Evolutionary conservation across 2,888 invertebrate species (phyloP).

Genomic region (Esperia sulphurella): DNA sequence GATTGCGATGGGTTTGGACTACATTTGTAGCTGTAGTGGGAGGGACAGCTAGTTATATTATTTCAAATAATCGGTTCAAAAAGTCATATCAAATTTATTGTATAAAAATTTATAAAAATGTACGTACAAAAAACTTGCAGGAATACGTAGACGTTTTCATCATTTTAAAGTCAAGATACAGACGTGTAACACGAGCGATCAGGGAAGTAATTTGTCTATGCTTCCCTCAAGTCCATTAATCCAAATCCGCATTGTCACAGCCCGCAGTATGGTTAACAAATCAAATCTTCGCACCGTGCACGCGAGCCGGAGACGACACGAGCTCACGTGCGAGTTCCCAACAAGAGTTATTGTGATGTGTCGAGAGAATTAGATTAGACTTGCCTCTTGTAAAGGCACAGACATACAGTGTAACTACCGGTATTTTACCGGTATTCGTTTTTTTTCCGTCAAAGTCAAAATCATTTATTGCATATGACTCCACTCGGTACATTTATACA

Average conservation of each 20-base stretch:
- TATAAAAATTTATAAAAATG: too few species aligned
- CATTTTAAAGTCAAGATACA: too few species aligned
- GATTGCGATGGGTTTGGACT: too few species aligned
- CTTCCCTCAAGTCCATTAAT: background rate
- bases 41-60: too few species aligned
- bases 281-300: background rate
- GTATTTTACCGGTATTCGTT: background rate
- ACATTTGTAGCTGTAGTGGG: too few species aligned
- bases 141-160: too few species aligned
- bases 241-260: background rate
- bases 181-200: background rate
- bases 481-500: too few species aligned
- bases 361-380: background rate
- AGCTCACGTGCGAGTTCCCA: background rate
- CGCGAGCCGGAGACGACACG: background rate
- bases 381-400: background rate
- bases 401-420: background rate
- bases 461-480: too few species aligned
- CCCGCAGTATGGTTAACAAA: background rate
- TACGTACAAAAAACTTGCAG: too few species aligned
- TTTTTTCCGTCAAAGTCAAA: too few species aligned
- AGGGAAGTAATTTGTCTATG: background rate
- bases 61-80: too few species aligned
- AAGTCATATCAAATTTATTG: too few species aligned
- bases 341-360: slow-evolving; percentile 1